Evolutionary conservation across 2,888 invertebrate species (phyloP).

Genomic region (Rhagonycha fulva): DNA sequence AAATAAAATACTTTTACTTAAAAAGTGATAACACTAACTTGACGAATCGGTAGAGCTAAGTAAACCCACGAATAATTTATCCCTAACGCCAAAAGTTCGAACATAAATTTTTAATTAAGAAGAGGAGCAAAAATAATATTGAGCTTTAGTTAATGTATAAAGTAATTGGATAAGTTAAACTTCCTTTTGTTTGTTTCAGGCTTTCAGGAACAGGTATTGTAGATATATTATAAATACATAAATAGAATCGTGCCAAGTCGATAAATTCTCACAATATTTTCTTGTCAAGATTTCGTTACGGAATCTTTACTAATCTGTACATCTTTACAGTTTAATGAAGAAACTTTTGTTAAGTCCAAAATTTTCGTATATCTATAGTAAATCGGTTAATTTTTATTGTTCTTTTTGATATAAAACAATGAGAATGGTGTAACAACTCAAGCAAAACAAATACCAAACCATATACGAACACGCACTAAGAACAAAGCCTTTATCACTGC

Average conservation of each 20-base stretch:
- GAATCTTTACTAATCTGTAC: slow-evolving; percentile 4
- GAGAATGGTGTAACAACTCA: slow-evolving; percentile 22
- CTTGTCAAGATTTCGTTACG: slow-evolving; percentile 10
- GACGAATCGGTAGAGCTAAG: background rate
- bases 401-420: slow-evolving; percentile 18
- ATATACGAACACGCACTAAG: slow-evolving; percentile 37
- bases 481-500: slow-evolving; percentile 54
- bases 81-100: background rate
- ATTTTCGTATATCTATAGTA: slow-evolving; percentile 7
- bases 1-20: slow-evolving; percentile 21
- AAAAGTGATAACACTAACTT: slow-evolving; percentile 14
- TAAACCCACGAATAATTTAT: background rate
- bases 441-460: slow-evolving; percentile 28
- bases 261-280: slow-evolving; percentile 5
- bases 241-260: background rate
- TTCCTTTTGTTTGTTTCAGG: background rate
- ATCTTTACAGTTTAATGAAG: slow-evolving; percentile 17
- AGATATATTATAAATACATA: background rate
- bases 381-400: slow-evolving; percentile 14
- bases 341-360: slow-evolving; percentile 19
- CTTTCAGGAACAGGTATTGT: background rate
- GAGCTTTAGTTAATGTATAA: background rate
- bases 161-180: background rate
- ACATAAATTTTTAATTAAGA: background rate
- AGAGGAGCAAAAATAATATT: background rate